phyloP scores from a whole-genome alignment of 2,888 invertebrate species.

The Drosophila bunnanda region DNA sequence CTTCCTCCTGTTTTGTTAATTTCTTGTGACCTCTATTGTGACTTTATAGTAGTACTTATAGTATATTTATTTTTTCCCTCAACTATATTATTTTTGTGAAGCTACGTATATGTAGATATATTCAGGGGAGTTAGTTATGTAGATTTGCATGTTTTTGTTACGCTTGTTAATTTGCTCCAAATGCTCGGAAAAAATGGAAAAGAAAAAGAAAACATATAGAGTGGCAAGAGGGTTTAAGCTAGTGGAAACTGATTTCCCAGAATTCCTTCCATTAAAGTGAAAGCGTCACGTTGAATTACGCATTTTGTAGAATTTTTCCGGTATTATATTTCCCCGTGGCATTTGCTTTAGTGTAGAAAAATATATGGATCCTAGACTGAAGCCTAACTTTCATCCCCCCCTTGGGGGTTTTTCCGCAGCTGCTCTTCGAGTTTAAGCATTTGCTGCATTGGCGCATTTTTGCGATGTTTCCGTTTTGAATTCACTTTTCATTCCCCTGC shows the following conservation, averaged over 20 bases:
- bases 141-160: conserved; percentile 49
- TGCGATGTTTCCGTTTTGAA: conserved; percentile 78
- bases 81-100: conserved; percentile 2
- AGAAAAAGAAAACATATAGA: not conserved
- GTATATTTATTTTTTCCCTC: not conserved
- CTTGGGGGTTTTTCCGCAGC: not conserved
- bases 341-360: conserved; percentile 25
- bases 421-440: conserved; percentile 33
- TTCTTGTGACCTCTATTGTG: not conserved
- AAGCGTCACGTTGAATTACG: not conserved
- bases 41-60: too few relatives aligned
- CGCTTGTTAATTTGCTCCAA: conserved; percentile 72
- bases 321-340: not conserved
- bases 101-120: conserved; percentile 19
- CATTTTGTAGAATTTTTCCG: not conserved
- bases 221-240: conserved; percentile 14
- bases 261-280: conserved; percentile 1
- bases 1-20: too few relatives aligned
- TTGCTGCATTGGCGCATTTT: conserved; percentile 79
- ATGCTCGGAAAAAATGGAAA: conserved; percentile 53
- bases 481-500: conserved; percentile 70
- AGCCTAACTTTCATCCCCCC: conserved; percentile 5
- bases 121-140: conserved; percentile 22
- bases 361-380: conserved; percentile 45
- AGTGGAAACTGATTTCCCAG: not conserved